Evolutionary conservation across 2,113 vertebrate genomes (phyloP).

Genomic region (Lontra canadensis): DNA sequence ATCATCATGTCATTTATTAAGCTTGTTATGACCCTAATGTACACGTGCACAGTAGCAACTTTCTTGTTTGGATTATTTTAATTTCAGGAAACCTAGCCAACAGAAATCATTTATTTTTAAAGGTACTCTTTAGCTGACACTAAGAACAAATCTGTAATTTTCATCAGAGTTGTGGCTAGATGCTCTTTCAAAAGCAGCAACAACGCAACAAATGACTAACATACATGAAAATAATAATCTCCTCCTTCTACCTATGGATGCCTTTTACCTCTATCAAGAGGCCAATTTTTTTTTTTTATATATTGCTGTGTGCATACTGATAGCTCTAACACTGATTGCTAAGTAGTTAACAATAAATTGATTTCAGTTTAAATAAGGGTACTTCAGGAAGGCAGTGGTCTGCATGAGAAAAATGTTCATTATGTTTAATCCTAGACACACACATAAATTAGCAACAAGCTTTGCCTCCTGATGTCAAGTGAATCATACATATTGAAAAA

Average conservation of each 20-base stretch:
- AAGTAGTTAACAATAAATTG: slow-evolving; percentile 61
- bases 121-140: background rate
- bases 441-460: slow-evolving; percentile 65
- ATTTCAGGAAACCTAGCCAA: slow-evolving; percentile 21
- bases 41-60: background rate
- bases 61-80: background rate
- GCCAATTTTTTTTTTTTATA: slow-evolving; percentile 58
- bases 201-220: slow-evolving; percentile 57
- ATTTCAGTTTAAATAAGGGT: slow-evolving; percentile 73
- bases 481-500: slow-evolving; percentile 44
- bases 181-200: slow-evolving; percentile 1
- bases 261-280: slow-evolving; percentile 52
- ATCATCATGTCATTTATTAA: background rate
- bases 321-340: slow-evolving; percentile 69
- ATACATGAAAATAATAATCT: slow-evolving; percentile 52
- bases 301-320: slow-evolving; percentile 59
- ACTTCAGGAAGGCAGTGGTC: slow-evolving; percentile 67
- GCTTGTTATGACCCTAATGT: background rate
- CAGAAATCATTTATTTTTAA: background rate
- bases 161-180: background rate
- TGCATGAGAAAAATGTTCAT: slow-evolving; percentile 68
- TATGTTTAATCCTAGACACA: slow-evolving; percentile 49
- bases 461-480: slow-evolving; percentile 53
- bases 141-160: slow-evolving; percentile 39
- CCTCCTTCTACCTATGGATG: background rate